phyloP scores from a whole-genome alignment of 2,113 vertebrate species.

The Antennarius striatus region DNA sequence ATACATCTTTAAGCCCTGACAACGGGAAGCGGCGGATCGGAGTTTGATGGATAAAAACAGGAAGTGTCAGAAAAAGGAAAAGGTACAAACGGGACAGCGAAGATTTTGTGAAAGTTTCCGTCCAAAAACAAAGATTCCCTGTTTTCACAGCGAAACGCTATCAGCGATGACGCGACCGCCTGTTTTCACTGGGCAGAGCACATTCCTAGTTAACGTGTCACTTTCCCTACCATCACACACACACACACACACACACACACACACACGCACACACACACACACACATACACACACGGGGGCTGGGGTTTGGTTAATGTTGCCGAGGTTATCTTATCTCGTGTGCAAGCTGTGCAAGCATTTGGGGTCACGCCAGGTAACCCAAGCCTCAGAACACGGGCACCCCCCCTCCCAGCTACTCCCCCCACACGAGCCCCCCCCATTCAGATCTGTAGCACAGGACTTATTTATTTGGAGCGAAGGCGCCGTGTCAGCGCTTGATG shows the following conservation, averaged over 20 bases:
- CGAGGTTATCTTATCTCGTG: slow-evolving; percentile 58
- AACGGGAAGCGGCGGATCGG: too few relatives aligned
- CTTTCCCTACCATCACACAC: slow-evolving; percentile 17
- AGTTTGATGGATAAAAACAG: slow-evolving; percentile 7
- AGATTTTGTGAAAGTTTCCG: slow-evolving; percentile 22
- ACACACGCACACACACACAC: slow-evolving; percentile 1
- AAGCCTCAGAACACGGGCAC: slow-evolving; percentile 5
- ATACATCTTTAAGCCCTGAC: too few relatives aligned
- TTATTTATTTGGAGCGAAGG: too few relatives aligned
- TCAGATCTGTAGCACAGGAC: too few relatives aligned
- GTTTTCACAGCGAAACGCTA: slow-evolving; percentile 53
- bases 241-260: neutral
- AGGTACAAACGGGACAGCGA: neutral
- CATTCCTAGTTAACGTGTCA: slow-evolving; percentile 61
- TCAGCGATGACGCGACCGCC: slow-evolving; percentile 20
- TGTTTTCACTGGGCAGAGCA: slow-evolving; percentile 36
- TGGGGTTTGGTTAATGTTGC: slow-evolving; percentile 11
- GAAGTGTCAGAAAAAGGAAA: neutral
- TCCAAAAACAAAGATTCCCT: slow-evolving; percentile 17
- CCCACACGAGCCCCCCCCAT: too few relatives aligned
- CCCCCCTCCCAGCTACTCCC: too few relatives aligned
- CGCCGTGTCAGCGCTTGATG: too few relatives aligned
- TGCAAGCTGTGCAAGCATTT: slow-evolving; percentile 24
- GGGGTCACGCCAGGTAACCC: slow-evolving; percentile 30
- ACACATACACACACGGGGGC: slow-evolving; percentile 5